Evolutionary conservation across 2,797 vertebrate species (phyloP).

Genomic region (Myiotriccus ornatus): DNA sequence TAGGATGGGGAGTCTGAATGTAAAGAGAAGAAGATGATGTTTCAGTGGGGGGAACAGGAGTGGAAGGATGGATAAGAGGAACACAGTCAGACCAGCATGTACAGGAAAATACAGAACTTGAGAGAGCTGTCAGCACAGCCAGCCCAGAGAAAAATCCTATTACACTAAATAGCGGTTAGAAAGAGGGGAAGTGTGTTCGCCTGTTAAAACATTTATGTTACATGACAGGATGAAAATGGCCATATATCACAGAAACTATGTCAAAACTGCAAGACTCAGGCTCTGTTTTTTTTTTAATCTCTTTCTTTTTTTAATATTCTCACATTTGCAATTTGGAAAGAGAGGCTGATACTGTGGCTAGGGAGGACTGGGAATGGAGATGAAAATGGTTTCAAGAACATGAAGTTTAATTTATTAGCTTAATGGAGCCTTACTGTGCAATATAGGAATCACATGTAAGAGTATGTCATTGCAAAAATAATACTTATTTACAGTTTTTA

Average conservation of each 20-base stretch:
- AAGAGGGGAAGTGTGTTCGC: not conserved
- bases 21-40: accelerated
- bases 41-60: not conserved
- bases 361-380: not conserved
- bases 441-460: not conserved
- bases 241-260: not conserved
- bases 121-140: not conserved
- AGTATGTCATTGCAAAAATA: not conserved
- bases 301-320: not conserved
- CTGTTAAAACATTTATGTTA: not conserved
- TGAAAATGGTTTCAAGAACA: not conserved
- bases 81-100: not conserved
- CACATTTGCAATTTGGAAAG: not conserved
- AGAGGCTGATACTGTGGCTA: not conserved
- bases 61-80: not conserved
- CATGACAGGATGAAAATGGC: not conserved
- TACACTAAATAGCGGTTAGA: not conserved
- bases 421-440: not conserved
- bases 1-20: not conserved
- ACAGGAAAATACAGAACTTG: not conserved
- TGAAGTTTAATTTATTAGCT: not conserved
- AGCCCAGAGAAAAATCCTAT: not conserved
- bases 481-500: not conserved
- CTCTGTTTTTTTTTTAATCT: not conserved
- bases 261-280: not conserved